phyloP scores from a whole-genome alignment of 2,113 vertebrate genomes.

The Spilogale gracilis region DNA sequence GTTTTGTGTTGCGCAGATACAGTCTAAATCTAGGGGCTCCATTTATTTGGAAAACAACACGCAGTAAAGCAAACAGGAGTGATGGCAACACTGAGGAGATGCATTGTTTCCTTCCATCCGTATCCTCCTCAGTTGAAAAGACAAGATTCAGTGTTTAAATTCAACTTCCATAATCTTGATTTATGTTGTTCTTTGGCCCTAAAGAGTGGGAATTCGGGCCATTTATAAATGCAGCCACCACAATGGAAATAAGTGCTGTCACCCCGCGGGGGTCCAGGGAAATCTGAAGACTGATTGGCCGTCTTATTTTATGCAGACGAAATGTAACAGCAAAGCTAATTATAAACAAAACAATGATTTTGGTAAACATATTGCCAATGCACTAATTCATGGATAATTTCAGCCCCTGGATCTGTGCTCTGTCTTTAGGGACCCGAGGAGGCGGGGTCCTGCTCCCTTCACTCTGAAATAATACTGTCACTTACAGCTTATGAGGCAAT shows the following conservation, averaged over 20 bases:
- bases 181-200: neutral
- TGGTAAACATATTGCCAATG: neutral
- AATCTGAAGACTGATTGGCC: neutral
- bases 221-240: neutral
- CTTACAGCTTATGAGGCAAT: neutral
- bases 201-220: neutral
- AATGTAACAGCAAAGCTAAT: neutral
- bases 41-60: neutral
- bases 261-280: neutral
- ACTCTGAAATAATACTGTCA: neutral
- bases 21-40: neutral
- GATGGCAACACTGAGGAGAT: neutral
- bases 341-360: neutral
- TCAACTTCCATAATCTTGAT: neutral
- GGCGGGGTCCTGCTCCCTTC: neutral
- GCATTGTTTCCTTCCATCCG: constrained; percentile 17
- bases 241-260: neutral
- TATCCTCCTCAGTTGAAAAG: neutral
- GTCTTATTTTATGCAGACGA: neutral
- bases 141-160: constrained; percentile 9
- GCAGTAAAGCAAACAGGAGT: neutral
- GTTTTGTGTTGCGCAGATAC: neutral
- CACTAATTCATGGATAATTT: neutral
- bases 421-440: neutral
- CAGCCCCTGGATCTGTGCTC: no score